These are phyloP conservation scores for Melanotaenia parkinsoni DNA, from an alignment of 2,797 vertebrate species.

Conservation along the genomic window DNA sequence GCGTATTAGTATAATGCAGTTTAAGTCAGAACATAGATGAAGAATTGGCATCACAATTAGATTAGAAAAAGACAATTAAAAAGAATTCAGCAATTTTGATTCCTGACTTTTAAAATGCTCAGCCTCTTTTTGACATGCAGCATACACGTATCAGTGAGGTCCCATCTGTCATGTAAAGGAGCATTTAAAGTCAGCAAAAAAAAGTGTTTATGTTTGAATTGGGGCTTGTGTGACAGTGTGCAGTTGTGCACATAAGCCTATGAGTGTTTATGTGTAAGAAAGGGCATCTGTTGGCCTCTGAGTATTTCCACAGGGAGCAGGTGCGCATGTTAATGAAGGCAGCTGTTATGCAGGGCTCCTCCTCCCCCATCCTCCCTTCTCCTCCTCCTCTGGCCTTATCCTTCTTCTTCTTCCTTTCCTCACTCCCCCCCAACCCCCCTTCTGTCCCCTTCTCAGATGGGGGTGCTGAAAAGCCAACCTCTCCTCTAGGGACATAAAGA, in stretches of 20 bases:
- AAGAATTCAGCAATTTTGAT: neutral
- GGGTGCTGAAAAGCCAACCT: slow-evolving; percentile 74
- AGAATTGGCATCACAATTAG: neutral
- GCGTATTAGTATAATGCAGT: neutral
- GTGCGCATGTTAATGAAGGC: slow-evolving; percentile 89
- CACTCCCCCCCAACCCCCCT: slow-evolving; percentile 25
- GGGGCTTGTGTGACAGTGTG: slow-evolving; percentile 64
- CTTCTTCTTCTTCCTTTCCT: slow-evolving; percentile 24
- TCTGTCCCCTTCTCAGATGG: slow-evolving; percentile 75
- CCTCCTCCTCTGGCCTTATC: slow-evolving; percentile 26
- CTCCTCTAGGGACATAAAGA: slow-evolving; percentile 73
- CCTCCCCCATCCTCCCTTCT: slow-evolving; percentile 43
- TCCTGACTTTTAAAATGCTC: neutral
- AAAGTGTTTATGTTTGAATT: slow-evolving; percentile 74
- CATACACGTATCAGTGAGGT: slow-evolving; percentile 1
- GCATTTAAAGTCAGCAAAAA: slow-evolving; percentile 48
- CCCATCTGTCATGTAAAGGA: slow-evolving; percentile 29
- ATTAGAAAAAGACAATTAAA: neutral
- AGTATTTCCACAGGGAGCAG: slow-evolving; percentile 90
- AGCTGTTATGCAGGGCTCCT: slow-evolving; percentile 84
- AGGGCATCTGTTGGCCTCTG: slow-evolving; percentile 85
- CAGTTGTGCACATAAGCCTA: slow-evolving; percentile 68
- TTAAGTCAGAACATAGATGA: neutral
- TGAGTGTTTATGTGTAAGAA: slow-evolving; percentile 76
- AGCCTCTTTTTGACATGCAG: slow-evolving; percentile 10